A percentile compares a stretch with the other conserved stretches of the same genome.
These are phyloP conservation scores for Zoanthus solanderi DNA, from an alignment of 92 coral and sea anemone genomes.

Conservation along the genomic window DNA sequence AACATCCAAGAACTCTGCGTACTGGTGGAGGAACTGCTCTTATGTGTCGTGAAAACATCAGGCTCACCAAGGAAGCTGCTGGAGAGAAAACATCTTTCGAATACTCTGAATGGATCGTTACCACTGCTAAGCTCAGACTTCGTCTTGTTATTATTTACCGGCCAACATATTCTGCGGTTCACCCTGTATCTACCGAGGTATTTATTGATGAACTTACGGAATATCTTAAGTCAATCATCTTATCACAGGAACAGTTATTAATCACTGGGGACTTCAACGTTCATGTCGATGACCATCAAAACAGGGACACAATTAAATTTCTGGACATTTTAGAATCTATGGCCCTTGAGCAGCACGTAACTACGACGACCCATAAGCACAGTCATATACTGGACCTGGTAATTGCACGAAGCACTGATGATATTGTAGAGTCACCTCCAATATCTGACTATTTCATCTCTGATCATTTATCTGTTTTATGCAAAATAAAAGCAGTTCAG, in stretches of 20 bases:
- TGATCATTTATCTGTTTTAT: conserved; percentile 26
- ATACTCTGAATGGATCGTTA: conserved; percentile 18
- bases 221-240: conserved; percentile 16
- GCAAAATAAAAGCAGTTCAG: conserved; percentile 32
- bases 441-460: conserved; percentile 31
- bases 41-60: conserved; percentile 4
- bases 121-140: not conserved
- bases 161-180: conserved; percentile 1
- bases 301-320: conserved; percentile 5
- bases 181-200: not conserved
- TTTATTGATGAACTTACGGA: conserved; percentile 1
- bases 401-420: conserved; percentile 12
- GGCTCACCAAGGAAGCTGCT: not conserved
- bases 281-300: conserved; percentile 7
- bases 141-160: conserved; percentile 11
- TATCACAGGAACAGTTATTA: conserved; percentile 8
- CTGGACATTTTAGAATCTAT: conserved; percentile 6
- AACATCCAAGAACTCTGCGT: conserved; percentile 7
- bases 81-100: not conserved
- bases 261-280: conserved; percentile 7
- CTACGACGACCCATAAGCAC: conserved; percentile 19
- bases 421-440: conserved; percentile 23
- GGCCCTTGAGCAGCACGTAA: conserved; percentile 23
- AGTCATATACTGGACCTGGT: conserved; percentile 25
- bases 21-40: conserved; percentile 27